Base-by-base conservation (phyloP, 2,888 invertebrate species). In the Diarsia brunnea region DNA sequence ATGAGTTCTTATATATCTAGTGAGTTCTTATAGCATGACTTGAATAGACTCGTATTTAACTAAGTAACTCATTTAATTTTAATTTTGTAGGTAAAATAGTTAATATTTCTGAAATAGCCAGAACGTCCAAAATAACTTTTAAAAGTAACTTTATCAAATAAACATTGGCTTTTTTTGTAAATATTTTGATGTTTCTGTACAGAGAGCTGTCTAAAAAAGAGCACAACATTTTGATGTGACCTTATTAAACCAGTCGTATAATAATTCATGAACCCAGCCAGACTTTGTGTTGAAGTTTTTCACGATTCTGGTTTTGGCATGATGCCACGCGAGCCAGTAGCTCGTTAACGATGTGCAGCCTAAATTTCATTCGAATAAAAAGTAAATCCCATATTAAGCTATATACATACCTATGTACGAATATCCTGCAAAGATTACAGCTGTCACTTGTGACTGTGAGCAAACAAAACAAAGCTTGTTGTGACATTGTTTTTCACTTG, bases 261-360 rank as follows among this genome's bases (percentile, higher is more conserved):
- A 24, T 63, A 72, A 61, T 82, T 58, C 31, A 24, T 64, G 24
- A 63, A 67, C 14, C 55, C 27, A 47, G 24, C 55, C 27, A 47
- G 24, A 27, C 21, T 60, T 73, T 49, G 38, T 70, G 53, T 49
- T 27, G 24, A 60, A 74, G 21, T 55, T 69, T 81, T 68, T 31
- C 64, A 63, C 65, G n/a, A 63, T 45, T 53, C 60, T 38, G 58
- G 19, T 68, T 73, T 61, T 84, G 82, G 85, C 85, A 77, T 55
- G 45, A 31, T 70, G 85, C 82, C 82, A 81, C 43, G 43, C 66
- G 27, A 74, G 64, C 60, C 47, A 55, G 68, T 31, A 51, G 69
- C 61, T 84, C 65, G 53, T 67, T 76, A 76, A n/a, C 73, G 63
- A 55, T 21, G 55, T 38, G 19, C 53, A 64, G 63, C 61, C 68